Conservation (phyloP, 2,888 invertebrate species). For the Oxytorus armatus region DNA sequence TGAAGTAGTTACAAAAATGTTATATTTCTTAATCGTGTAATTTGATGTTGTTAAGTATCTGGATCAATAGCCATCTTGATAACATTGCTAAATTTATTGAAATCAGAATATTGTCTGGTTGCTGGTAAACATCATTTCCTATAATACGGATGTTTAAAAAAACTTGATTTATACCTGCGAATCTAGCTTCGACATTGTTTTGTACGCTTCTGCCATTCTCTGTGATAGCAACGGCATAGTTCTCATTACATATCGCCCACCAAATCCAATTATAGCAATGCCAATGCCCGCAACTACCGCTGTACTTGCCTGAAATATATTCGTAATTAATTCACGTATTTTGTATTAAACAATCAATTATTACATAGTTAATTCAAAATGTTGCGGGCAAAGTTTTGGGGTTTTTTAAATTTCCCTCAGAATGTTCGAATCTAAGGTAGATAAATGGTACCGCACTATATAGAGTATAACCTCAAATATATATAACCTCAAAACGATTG, state of each 20-base stretch:
- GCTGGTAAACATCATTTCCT: neutral
- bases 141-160: neutral
- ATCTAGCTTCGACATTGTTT: conserved; percentile 92
- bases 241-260: conserved; percentile 91
- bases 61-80: too few species aligned
- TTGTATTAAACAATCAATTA: too few species aligned
- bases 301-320: conserved; percentile 87
- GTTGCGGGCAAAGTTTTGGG: neutral
- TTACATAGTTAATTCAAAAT: neutral
- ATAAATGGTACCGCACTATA: neutral
- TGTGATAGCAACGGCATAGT: conserved; percentile 91
- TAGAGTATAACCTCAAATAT: conserved; percentile 8
- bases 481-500: conserved; percentile 48
- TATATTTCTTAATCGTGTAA: too few species aligned
- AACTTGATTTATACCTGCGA: conserved; percentile 84
- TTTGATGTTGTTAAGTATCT: too few species aligned
- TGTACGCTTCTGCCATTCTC: conserved; percentile 92
- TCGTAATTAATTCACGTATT: neutral
- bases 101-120: neutral
- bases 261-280: conserved; percentile 95
- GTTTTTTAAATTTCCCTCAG: neutral
- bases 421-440: too few species aligned
- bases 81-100: too few species aligned
- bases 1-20: too few species aligned
- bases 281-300: conserved; percentile 94